Conservation (phyloP, 2,113 vertebrate species). For the Myrmecophaga tridactyla region DNA sequence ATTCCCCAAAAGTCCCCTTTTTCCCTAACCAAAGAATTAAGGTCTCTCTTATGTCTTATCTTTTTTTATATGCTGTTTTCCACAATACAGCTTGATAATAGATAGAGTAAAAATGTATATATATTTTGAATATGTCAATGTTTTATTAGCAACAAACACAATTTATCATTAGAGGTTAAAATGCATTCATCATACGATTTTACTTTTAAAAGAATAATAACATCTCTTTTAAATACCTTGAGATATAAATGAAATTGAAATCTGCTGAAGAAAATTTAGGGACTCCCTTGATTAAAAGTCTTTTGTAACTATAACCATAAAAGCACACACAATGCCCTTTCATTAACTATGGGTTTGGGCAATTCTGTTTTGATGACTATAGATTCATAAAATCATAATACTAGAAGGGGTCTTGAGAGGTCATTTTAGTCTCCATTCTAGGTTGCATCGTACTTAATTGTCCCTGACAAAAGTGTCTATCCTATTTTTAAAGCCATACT, state of each 20-base stretch:
- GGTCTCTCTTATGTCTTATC: not conserved
- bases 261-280: not conserved
- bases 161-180: not conserved
- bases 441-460: not conserved
- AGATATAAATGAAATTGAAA: not conserved
- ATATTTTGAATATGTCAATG: not conserved
- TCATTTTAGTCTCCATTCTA: not conserved
- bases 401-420: not conserved
- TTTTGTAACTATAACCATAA: not conserved
- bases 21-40: not conserved
- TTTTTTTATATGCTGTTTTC: not conserved
- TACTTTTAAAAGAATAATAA: not conserved
- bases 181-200: not conserved
- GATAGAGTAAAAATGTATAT: not conserved
- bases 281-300: not conserved
- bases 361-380: not conserved
- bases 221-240: not conserved
- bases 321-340: not conserved
- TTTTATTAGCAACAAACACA: not conserved
- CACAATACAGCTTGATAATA: not conserved
- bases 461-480: conserved; percentile 35
- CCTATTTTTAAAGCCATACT: conserved; percentile 10
- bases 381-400: conserved; percentile 14
- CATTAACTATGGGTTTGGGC: not conserved
- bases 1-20: not conserved